Base-by-base conservation (phyloP, 2,888 invertebrate genomes). In the Parnassius glacialis region DNA sequence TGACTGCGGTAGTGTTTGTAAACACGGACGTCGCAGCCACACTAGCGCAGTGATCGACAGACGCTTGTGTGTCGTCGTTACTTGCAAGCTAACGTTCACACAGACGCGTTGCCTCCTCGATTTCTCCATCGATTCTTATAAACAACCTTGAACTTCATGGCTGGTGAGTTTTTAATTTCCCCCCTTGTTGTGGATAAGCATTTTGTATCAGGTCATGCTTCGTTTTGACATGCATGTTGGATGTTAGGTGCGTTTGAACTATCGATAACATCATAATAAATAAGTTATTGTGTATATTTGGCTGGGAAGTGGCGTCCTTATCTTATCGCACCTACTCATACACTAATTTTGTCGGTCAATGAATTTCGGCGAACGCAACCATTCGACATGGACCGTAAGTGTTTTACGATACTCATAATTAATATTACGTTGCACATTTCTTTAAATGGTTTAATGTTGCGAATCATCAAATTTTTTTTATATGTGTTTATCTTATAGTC, bases 41-140 rank as follows among this genome's bases (percentile, higher is more conserved):
- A 81, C 83, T 74, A 70, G 57, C 64, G 58, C 61, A 54, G 12
- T 52, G 52, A 53, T n/a, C 65, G 45, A 25, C 50, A 13, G 20
- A 43, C 57, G 50, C 54, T 9, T 61, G 67, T 65, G 69, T 71
- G 64, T 67, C 66, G 65, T 79, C 70, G 76, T 76, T 81, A 81
- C 78, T 78, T 79, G 76, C 78, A 74, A 78, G 80, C 81, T 83
- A 83, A 83, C 82, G 78, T 82, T 80, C 81, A 84, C 81, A 78
- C 74, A 79, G 76, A 74, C 79, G 75, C 75, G 80, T 78, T 76
- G 72, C 75, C 79, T 75, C 79, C 74, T 82, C 81, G 81, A 84
- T 88, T 84, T 85, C 84, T 83, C 74, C 85, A 89, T 90, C 83
- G 89, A 90, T 89, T 89, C 82, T 83, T 70, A 67, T 65, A 69